A percentile compares a stretch with the other conserved stretches of the same genome.
These are phyloP conservation scores for Suncus etruscus DNA, from an alignment of 2,113 vertebrate species.

Conservation along the genomic window DNA sequence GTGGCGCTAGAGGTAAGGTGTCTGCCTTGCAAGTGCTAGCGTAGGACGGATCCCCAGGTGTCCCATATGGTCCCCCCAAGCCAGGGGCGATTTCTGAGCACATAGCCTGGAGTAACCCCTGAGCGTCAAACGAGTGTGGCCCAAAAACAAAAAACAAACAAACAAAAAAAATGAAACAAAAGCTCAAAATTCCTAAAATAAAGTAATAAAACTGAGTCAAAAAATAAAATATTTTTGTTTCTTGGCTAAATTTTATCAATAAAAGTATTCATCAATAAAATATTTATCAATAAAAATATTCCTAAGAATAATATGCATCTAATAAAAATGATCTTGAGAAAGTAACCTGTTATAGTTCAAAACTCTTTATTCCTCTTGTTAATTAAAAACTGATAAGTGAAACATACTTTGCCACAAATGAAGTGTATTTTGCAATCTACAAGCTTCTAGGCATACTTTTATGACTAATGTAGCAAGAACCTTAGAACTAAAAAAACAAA, in stretches of 20 bases:
- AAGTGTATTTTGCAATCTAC: background rate
- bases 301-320: background rate
- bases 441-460: background rate
- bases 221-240: background rate
- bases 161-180: no score
- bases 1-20: no score
- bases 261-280: no score
- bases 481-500: background rate
- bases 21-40: no score
- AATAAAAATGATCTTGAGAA: background rate
- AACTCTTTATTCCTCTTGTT: background rate
- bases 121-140: no score
- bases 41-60: no score
- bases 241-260: background rate
- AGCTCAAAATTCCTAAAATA: background rate
- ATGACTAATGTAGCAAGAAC: background rate
- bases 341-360: background rate
- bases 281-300: background rate
- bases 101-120: no score
- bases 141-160: no score
- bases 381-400: background rate
- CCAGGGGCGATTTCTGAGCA: no score
- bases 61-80: no score
- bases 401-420: background rate
- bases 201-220: background rate